These are phyloP conservation scores for Mimumesa dahlbomi DNA, from an alignment of 2,888 invertebrate species.

Conservation along the genomic window DNA sequence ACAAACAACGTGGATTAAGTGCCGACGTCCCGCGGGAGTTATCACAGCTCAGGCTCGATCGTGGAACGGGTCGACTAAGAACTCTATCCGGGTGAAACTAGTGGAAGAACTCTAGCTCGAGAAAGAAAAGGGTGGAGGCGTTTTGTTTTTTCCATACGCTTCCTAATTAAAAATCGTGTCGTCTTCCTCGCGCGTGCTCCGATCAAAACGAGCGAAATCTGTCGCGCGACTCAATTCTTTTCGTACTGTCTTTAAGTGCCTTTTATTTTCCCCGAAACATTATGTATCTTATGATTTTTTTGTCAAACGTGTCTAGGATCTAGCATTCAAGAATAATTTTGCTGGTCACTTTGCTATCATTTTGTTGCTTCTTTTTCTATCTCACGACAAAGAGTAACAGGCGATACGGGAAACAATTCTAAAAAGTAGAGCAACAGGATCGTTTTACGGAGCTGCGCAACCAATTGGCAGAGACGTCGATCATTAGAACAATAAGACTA, in stretches of 20 bases:
- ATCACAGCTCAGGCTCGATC: slow-evolving; percentile 63
- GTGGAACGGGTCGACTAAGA: slow-evolving; percentile 51
- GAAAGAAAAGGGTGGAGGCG: slow-evolving; percentile 15
- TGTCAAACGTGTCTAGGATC: too few species aligned
- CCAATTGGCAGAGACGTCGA: slow-evolving; percentile 75
- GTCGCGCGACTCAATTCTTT: too few species aligned
- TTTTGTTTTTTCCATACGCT: background rate
- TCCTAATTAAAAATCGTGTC: background rate
- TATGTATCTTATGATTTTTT: too few species aligned
- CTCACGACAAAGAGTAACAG: background rate
- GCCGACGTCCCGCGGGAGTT: slow-evolving; percentile 70
- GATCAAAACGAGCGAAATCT: too few species aligned
- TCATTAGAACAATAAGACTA: slow-evolving; percentile 78
- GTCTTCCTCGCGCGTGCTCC: slow-evolving; percentile 3
- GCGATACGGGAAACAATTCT: slow-evolving; percentile 11
- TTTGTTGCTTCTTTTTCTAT: too few species aligned
- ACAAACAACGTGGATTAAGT: slow-evolving; percentile 76
- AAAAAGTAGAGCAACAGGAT: slow-evolving; percentile 36
- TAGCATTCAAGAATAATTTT: too few species aligned
- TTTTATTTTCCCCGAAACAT: too few species aligned
- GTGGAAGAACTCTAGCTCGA: slow-evolving; percentile 45
- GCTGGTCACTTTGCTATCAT: too few species aligned
- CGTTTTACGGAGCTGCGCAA: slow-evolving; percentile 69
- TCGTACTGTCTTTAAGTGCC: too few species aligned
- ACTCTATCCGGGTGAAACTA: slow-evolving; percentile 40